A percentile compares a stretch with the other conserved stretches of the same genome.
Evolutionary conservation across 2,888 invertebrate species (phyloP).

Genomic region (Sicus ferrugineus): DNA sequence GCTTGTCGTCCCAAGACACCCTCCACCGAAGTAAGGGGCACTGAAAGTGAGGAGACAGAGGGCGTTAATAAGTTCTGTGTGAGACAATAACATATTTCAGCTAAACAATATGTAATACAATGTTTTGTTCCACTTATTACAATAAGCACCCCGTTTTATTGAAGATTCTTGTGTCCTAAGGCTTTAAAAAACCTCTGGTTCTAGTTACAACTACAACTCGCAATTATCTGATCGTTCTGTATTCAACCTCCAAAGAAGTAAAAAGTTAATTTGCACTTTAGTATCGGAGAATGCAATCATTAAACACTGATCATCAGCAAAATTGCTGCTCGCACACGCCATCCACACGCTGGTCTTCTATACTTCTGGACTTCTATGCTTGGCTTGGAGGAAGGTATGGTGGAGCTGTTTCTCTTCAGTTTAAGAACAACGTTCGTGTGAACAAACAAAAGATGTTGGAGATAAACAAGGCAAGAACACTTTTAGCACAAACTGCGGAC

Average conservation of each 20-base stretch:
- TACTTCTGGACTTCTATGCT: not conserved
- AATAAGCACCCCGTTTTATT: no score
- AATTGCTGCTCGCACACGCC: not conserved
- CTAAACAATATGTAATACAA: no score
- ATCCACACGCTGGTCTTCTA: not conserved
- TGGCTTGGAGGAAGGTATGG: not conserved
- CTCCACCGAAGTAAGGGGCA: conserved; percentile 81
- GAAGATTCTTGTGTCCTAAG: no score
- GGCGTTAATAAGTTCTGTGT: not conserved
- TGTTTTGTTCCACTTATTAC: no score
- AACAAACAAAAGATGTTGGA: conserved; percentile 20
- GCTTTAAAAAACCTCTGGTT: no score
- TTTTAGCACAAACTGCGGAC: not conserved
- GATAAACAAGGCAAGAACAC: not conserved
- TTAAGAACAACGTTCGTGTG: conserved; percentile 9
- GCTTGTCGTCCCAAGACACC: conserved; percentile 84
- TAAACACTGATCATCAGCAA: conserved; percentile 6
- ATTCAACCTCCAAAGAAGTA: not conserved
- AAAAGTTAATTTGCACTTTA: conserved; percentile 11
- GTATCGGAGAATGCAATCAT: conserved; percentile 8
- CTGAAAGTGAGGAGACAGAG: conserved; percentile 64
- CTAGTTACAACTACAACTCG: no score
- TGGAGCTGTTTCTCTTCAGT: not conserved
- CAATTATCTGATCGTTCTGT: no score
- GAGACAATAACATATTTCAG: not conserved